Percentiles rank a stretch among this genome's conserved stretches.
phyloP scores from a whole-genome alignment of 2,113 vertebrate species.

The Camelus dromedarius region DNA sequence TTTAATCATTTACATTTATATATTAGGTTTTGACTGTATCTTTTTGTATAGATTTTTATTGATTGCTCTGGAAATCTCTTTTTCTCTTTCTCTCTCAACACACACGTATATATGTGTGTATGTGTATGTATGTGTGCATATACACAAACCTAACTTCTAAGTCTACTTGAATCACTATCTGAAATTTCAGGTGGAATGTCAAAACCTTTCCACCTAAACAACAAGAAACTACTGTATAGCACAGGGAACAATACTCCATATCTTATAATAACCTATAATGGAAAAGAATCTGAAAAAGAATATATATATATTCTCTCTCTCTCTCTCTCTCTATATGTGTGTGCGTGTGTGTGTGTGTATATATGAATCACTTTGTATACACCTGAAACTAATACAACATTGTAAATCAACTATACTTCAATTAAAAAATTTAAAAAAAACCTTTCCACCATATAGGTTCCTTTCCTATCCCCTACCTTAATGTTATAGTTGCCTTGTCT shows the following conservation, averaged over 20 bases:
- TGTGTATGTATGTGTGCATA: not conserved
- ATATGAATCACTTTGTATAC: too few species aligned
- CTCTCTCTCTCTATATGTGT: too few species aligned
- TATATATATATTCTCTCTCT: too few species aligned
- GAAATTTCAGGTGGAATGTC: not conserved
- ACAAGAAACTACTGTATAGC: too few species aligned
- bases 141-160: not conserved
- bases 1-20: conserved; percentile 2
- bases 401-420: too few species aligned
- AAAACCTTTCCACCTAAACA: not conserved
- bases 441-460: not conserved
- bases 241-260: too few species aligned
- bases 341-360: too few species aligned
- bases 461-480: not conserved
- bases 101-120: not conserved
- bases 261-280: too few species aligned
- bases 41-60: conserved; percentile 2
- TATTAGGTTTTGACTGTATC: not conserved
- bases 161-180: conserved; percentile 36
- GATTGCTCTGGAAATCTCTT: not conserved
- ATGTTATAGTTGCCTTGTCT: not conserved
- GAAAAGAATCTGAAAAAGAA: too few species aligned
- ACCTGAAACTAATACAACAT: too few species aligned
- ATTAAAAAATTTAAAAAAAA: not conserved
- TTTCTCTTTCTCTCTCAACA: not conserved